Conservation (phyloP, 2,113 vertebrate species). For the Lucifuga dentata region DNA sequence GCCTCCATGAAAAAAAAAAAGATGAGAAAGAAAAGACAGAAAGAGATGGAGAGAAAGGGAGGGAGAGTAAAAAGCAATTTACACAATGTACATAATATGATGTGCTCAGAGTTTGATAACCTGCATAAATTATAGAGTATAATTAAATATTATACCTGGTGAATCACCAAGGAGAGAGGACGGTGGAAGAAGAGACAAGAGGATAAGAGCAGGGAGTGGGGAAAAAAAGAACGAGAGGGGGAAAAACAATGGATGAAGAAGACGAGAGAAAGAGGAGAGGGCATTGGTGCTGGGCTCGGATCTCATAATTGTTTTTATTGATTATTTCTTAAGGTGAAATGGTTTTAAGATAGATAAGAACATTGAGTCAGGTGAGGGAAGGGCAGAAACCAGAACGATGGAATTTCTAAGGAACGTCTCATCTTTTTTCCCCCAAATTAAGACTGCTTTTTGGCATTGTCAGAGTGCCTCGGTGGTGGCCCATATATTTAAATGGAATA, state of each 20-base stretch:
- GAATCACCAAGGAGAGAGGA: conserved; percentile 81
- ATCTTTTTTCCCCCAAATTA: conserved; percentile 58
- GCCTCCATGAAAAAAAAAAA: conserved; percentile 66
- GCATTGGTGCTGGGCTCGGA: conserved; percentile 52
- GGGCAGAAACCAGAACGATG: conserved; percentile 52
- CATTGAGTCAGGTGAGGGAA: conserved; percentile 71
- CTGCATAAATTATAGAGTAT: conserved; percentile 88
- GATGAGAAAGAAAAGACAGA: conserved; percentile 67
- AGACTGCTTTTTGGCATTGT: conserved; percentile 76
- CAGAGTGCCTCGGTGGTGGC: conserved; percentile 79
- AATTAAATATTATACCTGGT: conserved; percentile 87
- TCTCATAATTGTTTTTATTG: conserved; percentile 86
- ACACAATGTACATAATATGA: conserved; percentile 89
- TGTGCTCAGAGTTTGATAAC: conserved; percentile 87
- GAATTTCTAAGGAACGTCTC: conserved; percentile 38
- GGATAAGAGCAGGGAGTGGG: conserved; percentile 62
- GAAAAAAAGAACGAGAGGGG: conserved; percentile 27
- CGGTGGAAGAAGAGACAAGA: conserved; percentile 62
- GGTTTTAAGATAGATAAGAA: conserved; percentile 81
- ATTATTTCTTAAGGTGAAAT: conserved; percentile 85
- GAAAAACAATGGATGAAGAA: conserved; percentile 52
- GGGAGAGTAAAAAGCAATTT: conserved; percentile 83
- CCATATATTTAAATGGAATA: conserved; percentile 85
- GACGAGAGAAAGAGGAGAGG: conserved; percentile 39
- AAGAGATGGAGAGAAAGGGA: conserved; percentile 60